Evolutionary conservation across 2,797 vertebrate genomes (phyloP).

Genomic region (Eupleurogrammus muticus): DNA sequence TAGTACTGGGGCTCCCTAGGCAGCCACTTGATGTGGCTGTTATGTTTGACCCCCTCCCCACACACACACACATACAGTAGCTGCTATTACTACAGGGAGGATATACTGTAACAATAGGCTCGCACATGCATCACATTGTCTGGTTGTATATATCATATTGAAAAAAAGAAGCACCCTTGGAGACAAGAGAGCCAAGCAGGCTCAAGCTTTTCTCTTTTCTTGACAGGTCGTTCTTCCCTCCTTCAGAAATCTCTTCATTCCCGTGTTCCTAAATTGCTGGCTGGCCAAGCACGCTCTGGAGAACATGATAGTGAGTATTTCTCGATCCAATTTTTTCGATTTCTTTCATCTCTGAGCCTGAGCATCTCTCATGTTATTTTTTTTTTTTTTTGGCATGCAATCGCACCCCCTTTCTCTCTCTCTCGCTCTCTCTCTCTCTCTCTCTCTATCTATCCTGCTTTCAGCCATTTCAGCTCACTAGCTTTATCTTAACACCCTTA

Average conservation of each 20-base stretch:
- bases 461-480: conserved; percentile 37
- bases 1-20: conserved; percentile 14
- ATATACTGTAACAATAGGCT: background rate
- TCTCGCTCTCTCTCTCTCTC: conserved; percentile 1
- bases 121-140: conserved; percentile 3
- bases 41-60: background rate
- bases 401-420: conserved; percentile 19
- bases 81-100: background rate
- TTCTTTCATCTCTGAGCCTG: conserved; percentile 26
- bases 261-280: conserved; percentile 91
- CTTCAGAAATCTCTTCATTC: conserved; percentile 88
- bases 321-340: conserved; percentile 17
- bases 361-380: conserved; percentile 48
- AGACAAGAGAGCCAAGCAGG: conserved; percentile 5
- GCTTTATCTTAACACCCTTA: conserved; percentile 28
- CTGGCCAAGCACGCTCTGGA: conserved; percentile 88
- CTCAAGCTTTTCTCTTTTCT: conserved; percentile 38
- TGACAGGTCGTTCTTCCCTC: conserved; percentile 86
- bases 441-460: conserved; percentile 28
- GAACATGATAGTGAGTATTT: conserved; percentile 87
- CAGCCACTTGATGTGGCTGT: conserved; percentile 9
- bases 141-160: conserved; percentile 24
- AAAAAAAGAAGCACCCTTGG: conserved; percentile 1
- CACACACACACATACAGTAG: conserved; percentile 8
- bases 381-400: conserved; percentile 41